Base-by-base conservation (phyloP, 2,888 invertebrate genomes). In the Holacanthella duospinosa region DNA sequence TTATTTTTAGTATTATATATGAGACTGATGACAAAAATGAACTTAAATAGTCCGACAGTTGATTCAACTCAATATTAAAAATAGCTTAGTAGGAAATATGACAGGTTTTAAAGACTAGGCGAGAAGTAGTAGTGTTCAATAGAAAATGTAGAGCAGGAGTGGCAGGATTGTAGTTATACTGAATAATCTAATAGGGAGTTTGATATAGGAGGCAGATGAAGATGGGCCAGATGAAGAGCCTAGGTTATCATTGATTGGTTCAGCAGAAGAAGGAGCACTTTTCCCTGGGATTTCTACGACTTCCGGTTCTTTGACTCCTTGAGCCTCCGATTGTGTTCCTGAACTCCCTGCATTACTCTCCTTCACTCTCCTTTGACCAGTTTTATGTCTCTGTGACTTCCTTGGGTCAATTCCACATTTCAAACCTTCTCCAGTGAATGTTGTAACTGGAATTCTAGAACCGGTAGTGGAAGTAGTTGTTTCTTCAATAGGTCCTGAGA, bases 401-500 rank as follows among this genome's bases (percentile, higher is more conserved):
- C 48, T 9, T 48, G 48, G 21, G n/a, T 48, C 48, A 9, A n/a
- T n/a, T 9, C 16, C 55, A 55, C 55, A 55, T 26, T 26, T 55
- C 12, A 55, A 26, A 3, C 29, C 55, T 55, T 55, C 55, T 19
- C 55, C 26, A 3, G 12, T 55, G 29, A 55, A 28, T 6, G 29
- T 16, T 12, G 29, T 36, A 6, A 58, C 43, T 43, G 4, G 58
- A 43, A 36, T 58, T 29, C 36, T 21, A 24, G 55, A 55, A 26
- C 55, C 28, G 4, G 55, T 55, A 26, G 29, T 29, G 3, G 55
- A 29, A 55, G 27, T 55, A 3, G 55, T 25, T 9, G 55, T 27
- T 6, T 55, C 55, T 27, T 55, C 55, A 19, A 29, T 27, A 3
- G 55, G 55, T 16, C 28, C 55, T 55, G 55, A 27, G 29, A 55